These are phyloP conservation scores for Benitochromis conjunctus DNA, from an alignment of 2,113 vertebrate genomes.

Conservation along the genomic window DNA sequence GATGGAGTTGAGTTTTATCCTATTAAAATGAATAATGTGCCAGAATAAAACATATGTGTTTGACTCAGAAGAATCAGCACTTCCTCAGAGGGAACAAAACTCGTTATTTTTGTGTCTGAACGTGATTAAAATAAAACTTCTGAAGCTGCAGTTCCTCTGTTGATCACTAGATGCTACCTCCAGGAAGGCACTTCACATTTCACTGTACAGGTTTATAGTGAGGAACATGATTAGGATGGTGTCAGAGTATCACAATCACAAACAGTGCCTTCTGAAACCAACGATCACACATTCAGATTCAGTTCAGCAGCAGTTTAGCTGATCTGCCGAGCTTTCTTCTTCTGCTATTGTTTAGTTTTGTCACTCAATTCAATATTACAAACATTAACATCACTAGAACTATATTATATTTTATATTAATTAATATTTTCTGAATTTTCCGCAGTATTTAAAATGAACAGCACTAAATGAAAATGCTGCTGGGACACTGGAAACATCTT, in stretches of 20 bases:
- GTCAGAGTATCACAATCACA: background rate
- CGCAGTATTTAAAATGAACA: background rate
- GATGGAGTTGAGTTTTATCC: background rate
- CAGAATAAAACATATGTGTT: background rate
- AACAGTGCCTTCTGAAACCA: no score
- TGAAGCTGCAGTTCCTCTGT: background rate
- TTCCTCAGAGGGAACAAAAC: background rate
- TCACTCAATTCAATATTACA: background rate
- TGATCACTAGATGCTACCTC: background rate
- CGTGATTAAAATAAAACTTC: background rate
- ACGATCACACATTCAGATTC: no score
- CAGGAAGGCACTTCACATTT: fast-evolving
- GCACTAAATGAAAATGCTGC: background rate
- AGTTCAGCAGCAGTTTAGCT: no score
- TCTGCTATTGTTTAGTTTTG: background rate
- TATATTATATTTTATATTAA: background rate
- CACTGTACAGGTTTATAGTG: background rate
- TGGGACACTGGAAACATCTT: background rate
- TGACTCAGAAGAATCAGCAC: background rate
- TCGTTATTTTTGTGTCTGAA: background rate
- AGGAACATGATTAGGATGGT: background rate
- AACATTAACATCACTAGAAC: background rate
- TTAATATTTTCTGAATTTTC: background rate
- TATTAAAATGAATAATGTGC: background rate
- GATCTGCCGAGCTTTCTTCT: background rate